Evolutionary conservation across 2,888 invertebrate genomes (phyloP), one percentile per base, ranked within the genome.

Genomic region (Euzetes globulus): DNA sequence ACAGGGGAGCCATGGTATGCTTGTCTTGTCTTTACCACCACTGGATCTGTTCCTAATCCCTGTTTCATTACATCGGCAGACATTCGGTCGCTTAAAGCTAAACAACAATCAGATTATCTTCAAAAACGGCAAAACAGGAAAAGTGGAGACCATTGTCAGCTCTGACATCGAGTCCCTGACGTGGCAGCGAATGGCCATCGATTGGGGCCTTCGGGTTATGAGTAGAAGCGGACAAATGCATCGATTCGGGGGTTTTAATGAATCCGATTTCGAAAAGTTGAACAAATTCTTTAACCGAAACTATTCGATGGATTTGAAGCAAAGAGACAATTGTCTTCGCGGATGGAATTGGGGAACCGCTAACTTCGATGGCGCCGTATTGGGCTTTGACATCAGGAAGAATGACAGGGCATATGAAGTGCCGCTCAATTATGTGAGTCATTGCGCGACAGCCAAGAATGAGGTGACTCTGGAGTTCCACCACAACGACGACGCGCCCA

Each of bases 261-360:
- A 78, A 58, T 70, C 55, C 88, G 97, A 98, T 79, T 91, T 91
- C 84, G 96, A 97, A 68, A 95, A 94, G 82, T 87, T 99, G 63
- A 89, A 91, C 0, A 91, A 92, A 79, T 98, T 94, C 83, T 91
- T 97, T 79, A 88, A 89, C 77, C 85, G 87, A 7, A 89, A 90
- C 78, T 97, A 95, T 83, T 78, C 81, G 50, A 78, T 80, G 27
- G 90, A 92, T 75, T 88, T 97, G 88, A 85, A 92, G 68, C 94
- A 93, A 80, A 92, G 92, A 80, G 98, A 99, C 81, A 84, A 95
- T 72, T 92, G 94, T 77, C 86, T 97, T 0, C 96, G 94, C 82
- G 99, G 99, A 0, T 99, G 98, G 98, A 99, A 99, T 83, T 99
- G 98, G 94, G 99, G 99, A 37, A 91, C 92, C 0, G 94, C 94